A percentile compares a stretch with the other conserved stretches of the same genome.
Evolutionary conservation across 1,140 invertebrate genomes (phyloP).

Genomic region (Ladona fulva): DNA sequence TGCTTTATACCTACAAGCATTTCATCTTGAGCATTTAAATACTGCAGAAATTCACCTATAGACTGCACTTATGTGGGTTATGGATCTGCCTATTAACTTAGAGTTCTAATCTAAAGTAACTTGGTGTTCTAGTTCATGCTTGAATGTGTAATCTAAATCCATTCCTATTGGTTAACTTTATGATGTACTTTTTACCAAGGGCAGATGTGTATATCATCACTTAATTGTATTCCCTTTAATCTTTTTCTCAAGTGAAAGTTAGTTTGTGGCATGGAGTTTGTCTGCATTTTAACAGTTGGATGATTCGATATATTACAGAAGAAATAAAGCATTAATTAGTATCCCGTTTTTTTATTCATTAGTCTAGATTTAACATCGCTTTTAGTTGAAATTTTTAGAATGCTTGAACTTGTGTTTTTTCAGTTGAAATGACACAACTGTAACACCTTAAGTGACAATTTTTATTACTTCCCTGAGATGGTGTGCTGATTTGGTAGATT

Average conservation of each 20-base stretch:
- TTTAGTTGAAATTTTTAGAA: too few relatives aligned
- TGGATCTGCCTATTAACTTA: neutral
- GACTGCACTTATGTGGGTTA: slow-evolving; percentile 4
- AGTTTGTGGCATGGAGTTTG: neutral
- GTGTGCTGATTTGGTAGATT: too few relatives aligned
- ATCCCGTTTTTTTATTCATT: neutral
- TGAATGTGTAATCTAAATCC: neutral
- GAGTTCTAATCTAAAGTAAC: neutral
- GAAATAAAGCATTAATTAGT: slow-evolving; percentile 9
- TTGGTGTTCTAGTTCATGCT: neutral
- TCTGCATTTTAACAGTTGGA: slow-evolving; percentile 9
- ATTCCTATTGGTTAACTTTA: neutral
- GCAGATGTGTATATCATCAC: neutral
- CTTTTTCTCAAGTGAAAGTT: neutral
- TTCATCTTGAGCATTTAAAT: slow-evolving; percentile 6
- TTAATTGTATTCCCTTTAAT: neutral
- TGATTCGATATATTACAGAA: neutral
- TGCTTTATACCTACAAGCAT: neutral
- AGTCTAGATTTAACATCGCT: neutral
- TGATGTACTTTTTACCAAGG: neutral
- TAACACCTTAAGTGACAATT: too few relatives aligned
- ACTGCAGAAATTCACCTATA: neutral
- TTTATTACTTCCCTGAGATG: too few relatives aligned
- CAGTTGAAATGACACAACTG: too few relatives aligned
- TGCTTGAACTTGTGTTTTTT: too few relatives aligned